Conservation (phyloP, 35 echinoderm and acorn worm genomes). For the Heliocidaris erythrogramma region DNA sequence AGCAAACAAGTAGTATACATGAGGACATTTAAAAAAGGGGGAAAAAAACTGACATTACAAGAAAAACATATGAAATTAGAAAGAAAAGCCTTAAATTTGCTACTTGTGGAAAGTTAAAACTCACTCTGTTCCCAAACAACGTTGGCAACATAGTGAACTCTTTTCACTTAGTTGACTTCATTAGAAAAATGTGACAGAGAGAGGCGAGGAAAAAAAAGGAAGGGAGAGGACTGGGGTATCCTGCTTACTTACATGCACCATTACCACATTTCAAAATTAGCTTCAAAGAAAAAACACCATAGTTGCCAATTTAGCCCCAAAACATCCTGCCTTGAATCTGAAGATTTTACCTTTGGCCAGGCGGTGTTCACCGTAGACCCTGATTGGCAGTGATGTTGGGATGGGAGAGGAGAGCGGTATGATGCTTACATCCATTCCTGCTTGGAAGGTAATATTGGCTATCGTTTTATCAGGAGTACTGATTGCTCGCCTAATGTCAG, state of each 20-base stretch:
- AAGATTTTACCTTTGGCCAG: slow-evolving; percentile 59
- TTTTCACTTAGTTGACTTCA: no score
- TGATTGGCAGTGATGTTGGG: slow-evolving; percentile 79
- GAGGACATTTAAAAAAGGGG: no score
- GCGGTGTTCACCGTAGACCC: slow-evolving; percentile 68
- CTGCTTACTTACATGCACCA: not conserved
- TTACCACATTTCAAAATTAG: not conserved
- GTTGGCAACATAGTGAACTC: no score
- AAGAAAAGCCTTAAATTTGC: no score
- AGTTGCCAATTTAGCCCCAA: not conserved
- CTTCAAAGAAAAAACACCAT: no score
- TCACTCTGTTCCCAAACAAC: no score
- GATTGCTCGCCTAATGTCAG: slow-evolving; percentile 66
- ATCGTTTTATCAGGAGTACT: slow-evolving; percentile 91
- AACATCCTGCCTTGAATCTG: not conserved
- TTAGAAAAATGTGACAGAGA: no score
- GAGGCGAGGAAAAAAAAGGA: slow-evolving; percentile 5
- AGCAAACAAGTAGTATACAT: no score
- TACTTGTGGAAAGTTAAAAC: no score
- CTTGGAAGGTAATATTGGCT: slow-evolving; percentile 81
- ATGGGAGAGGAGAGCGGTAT: slow-evolving; percentile 60
- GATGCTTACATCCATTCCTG: slow-evolving; percentile 53
- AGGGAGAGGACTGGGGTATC: slow-evolving; percentile 54
- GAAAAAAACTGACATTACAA: no score
- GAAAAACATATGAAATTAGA: no score